Conservation (phyloP, 2,797 vertebrate species). For the Sardinella longiceps region DNA sequence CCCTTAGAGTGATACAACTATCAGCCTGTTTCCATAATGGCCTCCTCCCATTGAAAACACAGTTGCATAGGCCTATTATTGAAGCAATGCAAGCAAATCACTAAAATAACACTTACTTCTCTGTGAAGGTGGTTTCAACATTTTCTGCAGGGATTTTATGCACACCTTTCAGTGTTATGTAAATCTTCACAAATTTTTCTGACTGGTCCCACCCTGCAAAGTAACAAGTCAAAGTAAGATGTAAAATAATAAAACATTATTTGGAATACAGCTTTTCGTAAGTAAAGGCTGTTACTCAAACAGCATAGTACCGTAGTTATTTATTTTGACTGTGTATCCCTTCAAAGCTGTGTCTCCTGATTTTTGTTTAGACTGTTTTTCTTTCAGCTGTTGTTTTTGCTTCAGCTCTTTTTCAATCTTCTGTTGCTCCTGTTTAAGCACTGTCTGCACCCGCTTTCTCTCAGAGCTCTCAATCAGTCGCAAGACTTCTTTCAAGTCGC, state of each 20-base stretch:
- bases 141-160: slow-evolving; percentile 88
- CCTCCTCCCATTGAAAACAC: neutral
- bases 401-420: slow-evolving; percentile 88
- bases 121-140: slow-evolving; percentile 87
- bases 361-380: slow-evolving; percentile 74
- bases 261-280: neutral
- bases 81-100: neutral
- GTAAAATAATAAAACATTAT: neutral
- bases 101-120: slow-evolving; percentile 73
- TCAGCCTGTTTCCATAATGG: neutral
- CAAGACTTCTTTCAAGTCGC: slow-evolving; percentile 86
- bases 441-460: slow-evolving; percentile 82
- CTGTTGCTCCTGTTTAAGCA: slow-evolving; percentile 82
- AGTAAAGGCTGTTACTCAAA: neutral
- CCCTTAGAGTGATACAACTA: too few relatives aligned
- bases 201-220: slow-evolving; percentile 95
- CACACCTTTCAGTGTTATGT: slow-evolving; percentile 88
- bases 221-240: slow-evolving; percentile 10
- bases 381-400: slow-evolving; percentile 77
- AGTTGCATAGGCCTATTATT: neutral
- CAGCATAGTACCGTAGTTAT: slow-evolving; percentile 84
- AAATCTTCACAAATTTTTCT: slow-evolving; percentile 96
- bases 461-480: slow-evolving; percentile 79
- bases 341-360: slow-evolving; percentile 62
- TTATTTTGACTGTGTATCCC: slow-evolving; percentile 93